Evolutionary conservation across 2,888 invertebrate species (phyloP).

Genomic region (Glyphotaelius pellucidus): DNA sequence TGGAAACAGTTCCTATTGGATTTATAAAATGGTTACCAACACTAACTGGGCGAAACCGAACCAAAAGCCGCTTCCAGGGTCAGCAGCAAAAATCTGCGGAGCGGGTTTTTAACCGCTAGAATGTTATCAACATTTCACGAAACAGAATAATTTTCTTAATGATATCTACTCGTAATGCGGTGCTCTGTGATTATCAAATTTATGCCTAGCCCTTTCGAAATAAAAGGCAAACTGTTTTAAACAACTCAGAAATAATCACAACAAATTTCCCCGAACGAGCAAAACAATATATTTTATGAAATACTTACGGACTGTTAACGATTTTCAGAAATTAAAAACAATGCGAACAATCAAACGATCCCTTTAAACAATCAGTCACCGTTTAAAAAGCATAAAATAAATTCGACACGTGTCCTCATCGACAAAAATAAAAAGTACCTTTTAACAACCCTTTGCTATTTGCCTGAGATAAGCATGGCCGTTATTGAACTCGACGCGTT

Average conservation of each 20-base stretch:
- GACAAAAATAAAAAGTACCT: not conserved
- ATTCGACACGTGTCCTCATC: not conserved
- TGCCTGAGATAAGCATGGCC: not conserved
- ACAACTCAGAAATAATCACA: not conserved
- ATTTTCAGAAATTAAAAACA: not conserved
- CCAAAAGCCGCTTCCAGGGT: no score
- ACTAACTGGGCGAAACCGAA: no score
- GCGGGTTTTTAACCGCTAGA: no score
- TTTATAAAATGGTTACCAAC: no score
- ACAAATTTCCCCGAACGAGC: not conserved
- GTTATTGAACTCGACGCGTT: not conserved
- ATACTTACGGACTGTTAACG: not conserved
- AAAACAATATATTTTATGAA: not conserved
- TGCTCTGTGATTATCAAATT: not conserved
- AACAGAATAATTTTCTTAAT: not conserved
- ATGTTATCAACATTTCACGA: no score
- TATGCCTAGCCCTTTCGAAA: not conserved
- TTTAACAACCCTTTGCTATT: conserved; percentile 5
- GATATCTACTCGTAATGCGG: not conserved
- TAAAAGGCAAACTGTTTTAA: not conserved
- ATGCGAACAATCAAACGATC: not conserved
- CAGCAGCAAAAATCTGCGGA: no score
- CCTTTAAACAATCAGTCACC: not conserved
- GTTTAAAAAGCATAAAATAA: not conserved
- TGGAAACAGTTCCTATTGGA: no score